Base-by-base conservation (phyloP, 2,113 vertebrate genomes). In the Myrmecobius fasciatus region DNA sequence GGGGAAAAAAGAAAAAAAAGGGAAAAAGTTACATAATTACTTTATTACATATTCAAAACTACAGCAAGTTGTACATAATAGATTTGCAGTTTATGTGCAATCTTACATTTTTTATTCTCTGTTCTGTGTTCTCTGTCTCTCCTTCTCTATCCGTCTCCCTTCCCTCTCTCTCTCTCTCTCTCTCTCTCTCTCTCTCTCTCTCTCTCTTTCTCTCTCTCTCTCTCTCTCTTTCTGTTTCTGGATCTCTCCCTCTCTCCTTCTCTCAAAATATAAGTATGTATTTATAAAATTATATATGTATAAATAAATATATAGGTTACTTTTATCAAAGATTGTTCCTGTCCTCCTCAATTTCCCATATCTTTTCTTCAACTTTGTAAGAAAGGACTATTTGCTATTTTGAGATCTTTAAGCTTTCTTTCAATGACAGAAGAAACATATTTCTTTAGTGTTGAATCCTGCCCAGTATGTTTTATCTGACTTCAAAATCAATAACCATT, bases 401-500 rank as follows among this genome's bases (percentile, higher is more conserved):
- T 52, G 52, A 67, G 53, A 67, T 49, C 52, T 67, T 89, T 25
- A 46, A 24, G 52, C 26, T 95, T 91, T 95, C 22, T 52, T 54
- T 56, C 54, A 93, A 91, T 6, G 47, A 49, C 52, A 60, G 28
- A n/a, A 28, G 54, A 89, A 43, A 56, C 1, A 46, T 67, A 48
- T 60, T 88, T 67, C 36, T 43, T 43, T 83, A 43, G 20, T 43
- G n/a, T 83, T 7, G 75, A 52, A 53, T 53, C 43, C 90, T 67
- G 25, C 52, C 24, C 43, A 92, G 6, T 53, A 6, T 96, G 95
- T 98, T 97, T 97, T 97, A 97, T 97, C 95, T 97, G 48, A 3
- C 97, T 96, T 92, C 93, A 95, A 98, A 97, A 97, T 96, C 96
- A 97, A 83, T 96, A 96, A 92, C 93, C 95, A 97, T 96, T 95